These are phyloP conservation scores for Diaphora mendica DNA, from an alignment of 2,888 invertebrate species.

Conservation along the genomic window DNA sequence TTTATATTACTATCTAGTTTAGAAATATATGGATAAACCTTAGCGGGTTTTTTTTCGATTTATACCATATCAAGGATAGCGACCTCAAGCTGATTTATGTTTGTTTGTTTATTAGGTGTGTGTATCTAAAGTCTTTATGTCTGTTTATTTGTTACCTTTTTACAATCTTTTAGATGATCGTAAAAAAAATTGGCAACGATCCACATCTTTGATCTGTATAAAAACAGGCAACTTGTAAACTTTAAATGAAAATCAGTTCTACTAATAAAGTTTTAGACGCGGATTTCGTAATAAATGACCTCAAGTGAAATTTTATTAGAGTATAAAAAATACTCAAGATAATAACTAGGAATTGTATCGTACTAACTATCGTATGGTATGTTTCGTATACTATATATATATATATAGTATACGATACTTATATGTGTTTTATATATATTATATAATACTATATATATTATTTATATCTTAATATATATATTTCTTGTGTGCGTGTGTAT, in stretches of 20 bases:
- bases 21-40: too few relatives aligned
- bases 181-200: not conserved
- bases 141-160: not conserved
- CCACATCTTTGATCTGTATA: not conserved
- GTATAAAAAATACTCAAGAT: not conserved
- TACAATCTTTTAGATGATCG: not conserved
- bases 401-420: too few relatives aligned
- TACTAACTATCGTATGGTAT: too few relatives aligned
- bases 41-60: not conserved
- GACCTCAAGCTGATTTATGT: not conserved
- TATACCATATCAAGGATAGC: too few relatives aligned
- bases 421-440: too few relatives aligned
- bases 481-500: too few relatives aligned
- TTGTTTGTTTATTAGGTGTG: not conserved
- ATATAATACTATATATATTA: too few relatives aligned
- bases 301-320: not conserved
- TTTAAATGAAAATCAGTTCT: not conserved
- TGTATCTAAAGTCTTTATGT: not conserved
- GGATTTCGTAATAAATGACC: not conserved
- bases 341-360: not conserved
- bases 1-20: not conserved
- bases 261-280: not conserved
- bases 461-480: too few relatives aligned
- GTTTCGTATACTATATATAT: too few relatives aligned
- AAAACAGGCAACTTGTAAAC: not conserved